Conservation (phyloP, 2,113 vertebrate species). For the Laticauda laticaudata region DNA sequence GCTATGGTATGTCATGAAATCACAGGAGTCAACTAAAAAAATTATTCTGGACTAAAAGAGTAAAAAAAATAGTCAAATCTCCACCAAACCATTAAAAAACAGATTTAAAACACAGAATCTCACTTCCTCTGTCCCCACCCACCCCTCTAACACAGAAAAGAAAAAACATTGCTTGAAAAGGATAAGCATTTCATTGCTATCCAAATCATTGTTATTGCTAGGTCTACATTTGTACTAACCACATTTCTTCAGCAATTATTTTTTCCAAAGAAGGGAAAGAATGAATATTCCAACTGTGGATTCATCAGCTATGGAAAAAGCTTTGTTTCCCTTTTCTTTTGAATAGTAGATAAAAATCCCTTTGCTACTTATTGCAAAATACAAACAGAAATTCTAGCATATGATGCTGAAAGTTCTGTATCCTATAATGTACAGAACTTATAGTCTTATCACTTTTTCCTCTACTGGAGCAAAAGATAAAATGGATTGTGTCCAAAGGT, state of each 20-base stretch:
- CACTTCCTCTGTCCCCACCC: background rate
- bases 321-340: background rate
- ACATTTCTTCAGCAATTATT: background rate
- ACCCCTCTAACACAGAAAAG: background rate
- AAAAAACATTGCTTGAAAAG: slow-evolving; percentile 1
- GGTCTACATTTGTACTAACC: background rate
- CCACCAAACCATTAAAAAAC: background rate
- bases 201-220: background rate
- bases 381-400: background rate
- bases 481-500: background rate
- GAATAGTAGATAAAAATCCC: background rate
- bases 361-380: background rate
- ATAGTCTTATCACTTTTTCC: background rate
- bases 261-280: background rate
- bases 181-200: background rate
- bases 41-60: background rate
- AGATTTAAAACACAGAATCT: background rate
- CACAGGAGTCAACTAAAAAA: slow-evolving; percentile 15
- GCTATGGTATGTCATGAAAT: slow-evolving; percentile 13
- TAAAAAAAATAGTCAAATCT: slow-evolving; percentile 12
- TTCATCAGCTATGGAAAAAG: background rate
- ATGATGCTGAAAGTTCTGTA: background rate
- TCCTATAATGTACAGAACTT: background rate
- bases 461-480: background rate
- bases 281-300: background rate